A percentile compares a stretch with the other conserved stretches of the same genome.
Evolutionary conservation across 2,888 invertebrate species (phyloP).

Genomic region (Hypomecis punctinalis): DNA sequence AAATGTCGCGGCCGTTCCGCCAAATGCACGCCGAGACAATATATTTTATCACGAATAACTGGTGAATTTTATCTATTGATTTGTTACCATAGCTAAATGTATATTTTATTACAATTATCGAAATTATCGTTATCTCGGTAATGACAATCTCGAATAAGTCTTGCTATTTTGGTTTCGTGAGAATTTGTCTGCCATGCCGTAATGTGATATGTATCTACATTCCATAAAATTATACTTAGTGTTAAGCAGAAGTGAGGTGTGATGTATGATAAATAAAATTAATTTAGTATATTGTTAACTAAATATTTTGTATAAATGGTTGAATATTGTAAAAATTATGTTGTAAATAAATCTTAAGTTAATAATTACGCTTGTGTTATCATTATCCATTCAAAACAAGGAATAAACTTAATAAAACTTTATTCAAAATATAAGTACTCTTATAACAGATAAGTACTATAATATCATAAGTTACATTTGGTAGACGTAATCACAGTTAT

Average conservation of each 20-base stretch:
- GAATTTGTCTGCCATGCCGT: conserved; percentile 71
- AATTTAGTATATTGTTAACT: conserved; percentile 77
- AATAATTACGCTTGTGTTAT: conserved; percentile 60
- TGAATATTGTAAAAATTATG: conserved; percentile 82
- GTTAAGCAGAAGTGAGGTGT: conserved; percentile 74
- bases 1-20: not conserved
- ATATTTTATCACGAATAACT: conserved; percentile 26
- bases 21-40: conserved; percentile 12
- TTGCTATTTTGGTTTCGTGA: conserved; percentile 53
- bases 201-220: conserved; percentile 75
- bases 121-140: conserved; percentile 51
- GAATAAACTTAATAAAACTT: conserved; percentile 14
- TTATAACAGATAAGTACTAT: conserved; percentile 11
- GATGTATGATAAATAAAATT: conserved; percentile 80
- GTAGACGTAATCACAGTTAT: conserved; percentile 44
- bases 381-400: conserved; percentile 37
- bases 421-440: conserved; percentile 12
- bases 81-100: conserved; percentile 80
- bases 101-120: conserved; percentile 60
- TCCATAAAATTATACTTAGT: conserved; percentile 70
- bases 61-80: conserved; percentile 51
- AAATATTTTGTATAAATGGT: conserved; percentile 85
- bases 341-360: conserved; percentile 84
- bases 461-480: conserved; percentile 30
- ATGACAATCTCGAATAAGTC: conserved; percentile 44